Evolutionary conservation across 2,797 vertebrate species (phyloP), one percentile per base, ranked within the genome.

Genomic region (Megalops cyprinoides): DNA sequence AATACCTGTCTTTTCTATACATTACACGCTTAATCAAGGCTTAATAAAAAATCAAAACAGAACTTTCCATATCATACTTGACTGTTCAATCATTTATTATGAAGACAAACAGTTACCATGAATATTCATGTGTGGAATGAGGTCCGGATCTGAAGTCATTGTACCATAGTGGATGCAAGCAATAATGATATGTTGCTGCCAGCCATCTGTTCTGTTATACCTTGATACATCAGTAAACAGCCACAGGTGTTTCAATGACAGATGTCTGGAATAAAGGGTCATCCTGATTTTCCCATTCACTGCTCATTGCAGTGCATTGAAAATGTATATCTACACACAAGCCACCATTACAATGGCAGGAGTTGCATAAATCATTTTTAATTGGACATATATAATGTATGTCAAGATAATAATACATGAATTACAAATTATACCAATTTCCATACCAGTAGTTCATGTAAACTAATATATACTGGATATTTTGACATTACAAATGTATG

Each of bases 241-340:
- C 37, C n/a, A 23, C 65, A 69, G 65, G 65, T 69, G 37, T n/a
- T 37, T 44, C 65, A 69, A 20, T 69, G 65, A 69, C 65, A 69
- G 65, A n/a, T 7, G 20, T 69, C 4, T 69, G 20, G 39, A 69
- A 42, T 69, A 69, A 69, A 69, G 44, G 37, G 65, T 69, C 18
- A 69, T n/a, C 7, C 37, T 20, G 37, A 28, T n/a, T 9, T 42
- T 31, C 9, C 3, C 37, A 12, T 12, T n/a, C n/a, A n/a, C n/a
- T n/a, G n/a, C n/a, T n/a, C n/a, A n/a, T n/a, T n/a, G n/a, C n/a
- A n/a, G n/a, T n/a, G n/a, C 7, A 5, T n/a, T 18, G 7, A 65
- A 56, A 56, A 56, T 6, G 9, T 23, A 56, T 56, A 34, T 62
- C 25, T 28, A 31, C 34, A 62, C 34, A 28, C 0, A 15, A 31